Percentiles rank a stretch among this genome's conserved stretches.
Evolutionary conservation across 2,797 vertebrate species (phyloP).

Genomic region (Octomys mimax): DNA sequence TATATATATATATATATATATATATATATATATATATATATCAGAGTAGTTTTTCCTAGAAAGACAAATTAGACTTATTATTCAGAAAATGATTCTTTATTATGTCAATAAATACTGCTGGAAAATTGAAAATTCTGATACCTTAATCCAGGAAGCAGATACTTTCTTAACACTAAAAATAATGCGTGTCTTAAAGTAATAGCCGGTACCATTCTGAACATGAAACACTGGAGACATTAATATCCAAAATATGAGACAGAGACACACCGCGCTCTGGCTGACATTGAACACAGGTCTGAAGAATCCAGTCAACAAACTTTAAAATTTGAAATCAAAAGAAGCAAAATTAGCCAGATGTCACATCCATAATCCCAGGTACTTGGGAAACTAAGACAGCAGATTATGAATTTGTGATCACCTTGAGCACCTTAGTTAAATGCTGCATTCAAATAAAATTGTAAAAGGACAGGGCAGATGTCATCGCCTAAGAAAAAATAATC

Average conservation of each 20-base stretch:
- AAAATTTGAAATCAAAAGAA: constrained; percentile 35
- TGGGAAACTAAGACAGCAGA: background rate
- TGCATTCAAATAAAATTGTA: background rate
- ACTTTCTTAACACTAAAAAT: constrained; percentile 5
- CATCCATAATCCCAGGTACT: background rate
- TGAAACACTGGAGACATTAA: background rate
- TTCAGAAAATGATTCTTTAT: constrained; percentile 43
- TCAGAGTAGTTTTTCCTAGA: background rate
- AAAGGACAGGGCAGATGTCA: background rate
- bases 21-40: too few relatives aligned
- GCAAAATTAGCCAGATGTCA: background rate
- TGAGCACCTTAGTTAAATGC: background rate
- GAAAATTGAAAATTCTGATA: constrained; percentile 15
- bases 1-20: too few relatives aligned
- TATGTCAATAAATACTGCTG: background rate
- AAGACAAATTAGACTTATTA: constrained; percentile 18
- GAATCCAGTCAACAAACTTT: background rate
- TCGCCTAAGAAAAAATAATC: constrained; percentile 7
- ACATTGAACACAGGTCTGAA: background rate
- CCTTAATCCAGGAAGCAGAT: background rate
- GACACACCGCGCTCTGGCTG: background rate
- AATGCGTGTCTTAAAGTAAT: background rate
- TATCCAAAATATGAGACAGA: background rate
- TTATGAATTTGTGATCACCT: background rate
- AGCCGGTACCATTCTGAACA: background rate